Conservation (phyloP, 2,888 invertebrate species). For the Sceliomorpha sp. region DNA sequence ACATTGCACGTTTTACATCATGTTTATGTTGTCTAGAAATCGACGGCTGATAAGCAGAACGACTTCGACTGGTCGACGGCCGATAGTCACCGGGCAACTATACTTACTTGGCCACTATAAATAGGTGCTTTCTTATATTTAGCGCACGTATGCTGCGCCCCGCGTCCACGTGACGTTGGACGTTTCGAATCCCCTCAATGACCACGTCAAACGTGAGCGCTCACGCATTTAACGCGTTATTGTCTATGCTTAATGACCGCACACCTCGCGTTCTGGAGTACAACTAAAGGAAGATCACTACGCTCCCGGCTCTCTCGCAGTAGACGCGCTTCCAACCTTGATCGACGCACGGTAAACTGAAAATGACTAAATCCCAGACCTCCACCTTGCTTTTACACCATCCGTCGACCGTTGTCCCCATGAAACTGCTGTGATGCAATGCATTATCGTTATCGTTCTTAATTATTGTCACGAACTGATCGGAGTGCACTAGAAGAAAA, state of each 20-base stretch:
- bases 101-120: slow-evolving; percentile 58
- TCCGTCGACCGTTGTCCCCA: background rate
- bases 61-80: slow-evolving; percentile 32
- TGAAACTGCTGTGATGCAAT: too few relatives aligned
- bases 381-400: background rate
- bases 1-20: too few relatives aligned
- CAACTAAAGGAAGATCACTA: slow-evolving; percentile 45
- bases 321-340: slow-evolving; percentile 23
- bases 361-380: slow-evolving; percentile 1
- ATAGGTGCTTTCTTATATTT: slow-evolving; percentile 64
- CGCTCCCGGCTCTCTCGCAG: slow-evolving; percentile 8
- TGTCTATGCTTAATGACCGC: slow-evolving; percentile 22
- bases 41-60: slow-evolving; percentile 33
- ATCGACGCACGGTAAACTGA: slow-evolving; percentile 47
- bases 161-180: slow-evolving; percentile 9
- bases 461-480: too few relatives aligned
- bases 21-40: slow-evolving; percentile 6
- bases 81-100: slow-evolving; percentile 34
- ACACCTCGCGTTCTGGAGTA: slow-evolving; percentile 39
- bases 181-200: background rate
- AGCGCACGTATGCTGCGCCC: slow-evolving; percentile 37
- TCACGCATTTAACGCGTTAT: slow-evolving; percentile 19
- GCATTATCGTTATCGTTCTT: too few relatives aligned
- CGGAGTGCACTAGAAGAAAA: too few relatives aligned
- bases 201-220: slow-evolving; percentile 15